A percentile compares a stretch with the other conserved stretches of the same genome.
phyloP scores from a whole-genome alignment of 1,140 invertebrate species.

The Zaprionus capensis region DNA sequence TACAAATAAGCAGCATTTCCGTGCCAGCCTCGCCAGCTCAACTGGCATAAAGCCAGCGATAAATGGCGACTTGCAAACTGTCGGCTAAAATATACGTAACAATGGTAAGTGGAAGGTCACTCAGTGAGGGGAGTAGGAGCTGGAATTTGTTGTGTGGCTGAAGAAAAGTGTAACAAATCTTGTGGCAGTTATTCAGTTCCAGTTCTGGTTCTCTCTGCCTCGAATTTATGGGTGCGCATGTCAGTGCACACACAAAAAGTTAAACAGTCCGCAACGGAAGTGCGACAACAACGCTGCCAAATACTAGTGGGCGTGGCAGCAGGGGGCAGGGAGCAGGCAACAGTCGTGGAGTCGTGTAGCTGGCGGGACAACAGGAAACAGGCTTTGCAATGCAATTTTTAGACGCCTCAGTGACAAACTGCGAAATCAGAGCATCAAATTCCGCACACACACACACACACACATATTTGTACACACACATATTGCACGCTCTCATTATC shows the following conservation, averaged over 20 bases:
- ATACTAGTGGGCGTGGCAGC: neutral
- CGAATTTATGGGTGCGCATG: slow-evolving; percentile 78
- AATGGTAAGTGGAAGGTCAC: slow-evolving; percentile 61
- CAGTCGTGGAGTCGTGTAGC: slow-evolving; percentile 5
- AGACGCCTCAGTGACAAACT: slow-evolving; percentile 45
- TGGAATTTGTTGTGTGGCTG: slow-evolving; percentile 18
- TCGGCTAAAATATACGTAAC: slow-evolving; percentile 70
- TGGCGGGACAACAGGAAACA: slow-evolving; percentile 29
- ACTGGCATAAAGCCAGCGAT: slow-evolving; percentile 78
- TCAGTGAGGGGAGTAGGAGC: neutral
- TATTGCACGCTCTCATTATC: slow-evolving; percentile 50
- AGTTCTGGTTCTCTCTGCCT: slow-evolving; percentile 15
- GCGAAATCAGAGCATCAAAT: slow-evolving; percentile 57
- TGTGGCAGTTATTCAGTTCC: slow-evolving; percentile 49
- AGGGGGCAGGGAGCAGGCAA: neutral
- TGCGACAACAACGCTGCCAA: slow-evolving; percentile 61
- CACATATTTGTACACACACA: slow-evolving; percentile 5
- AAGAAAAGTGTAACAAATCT: slow-evolving; percentile 71
- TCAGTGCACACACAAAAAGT: slow-evolving; percentile 81
- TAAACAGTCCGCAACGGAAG: slow-evolving; percentile 80
- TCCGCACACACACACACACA: slow-evolving; percentile 32
- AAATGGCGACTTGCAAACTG: slow-evolving; percentile 75
- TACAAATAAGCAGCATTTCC: slow-evolving; percentile 75
- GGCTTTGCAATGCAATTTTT: slow-evolving; percentile 61
- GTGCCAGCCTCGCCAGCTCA: slow-evolving; percentile 32